Base-by-base conservation (phyloP, 2,797 vertebrate genomes). In the Neomorphus geoffroyi region DNA sequence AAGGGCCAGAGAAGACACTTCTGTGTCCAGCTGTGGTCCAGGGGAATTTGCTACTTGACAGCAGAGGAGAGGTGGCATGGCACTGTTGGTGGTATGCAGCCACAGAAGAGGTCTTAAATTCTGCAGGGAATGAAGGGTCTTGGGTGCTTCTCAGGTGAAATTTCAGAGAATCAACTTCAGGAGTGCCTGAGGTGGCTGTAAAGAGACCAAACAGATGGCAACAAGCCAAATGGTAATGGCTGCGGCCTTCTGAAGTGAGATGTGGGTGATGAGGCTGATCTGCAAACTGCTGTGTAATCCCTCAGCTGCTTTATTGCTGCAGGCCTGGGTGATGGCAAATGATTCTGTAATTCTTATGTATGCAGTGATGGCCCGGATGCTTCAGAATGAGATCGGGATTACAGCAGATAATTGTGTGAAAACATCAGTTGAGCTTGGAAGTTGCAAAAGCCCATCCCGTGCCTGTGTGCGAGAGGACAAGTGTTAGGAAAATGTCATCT, bases 401-500 rank as follows among this genome's bases (percentile, higher is more conserved):
- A 43, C 11, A 75, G 54, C 70, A 28, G 61, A 14, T 82, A 60
- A 61, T 33, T 43, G 45, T 32, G 14, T 48, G 56, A 33, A 74
- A 74, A 35, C 16, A 13, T 64, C 35, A 7, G 71, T 57, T 85
- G 17, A 41, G 53, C 70, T 84, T 0, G 1, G 16, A 71, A 74
- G 80, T 13, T 87, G 48, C 0, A 0, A 12, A 73, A 64, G 57
- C 64, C 73, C 28, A 64, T 86, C 51, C 28, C 19, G 1, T 46
- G 45, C 13, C 60, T 60, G 33, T 39, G 56, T 0, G 0, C 0
- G 6, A 70, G 79, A 80, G 53, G 69, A 82, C 32, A 21, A 48
- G 46, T 50, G 69, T 62, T 23, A 5, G 51, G 72, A 50, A 88
- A 73, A 72, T n/a, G 43, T 51, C 16, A 48, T 13, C 39, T 66